phyloP scores from a whole-genome alignment of 2,888 invertebrate genomes.

The Rugalucina vietnamica region DNA sequence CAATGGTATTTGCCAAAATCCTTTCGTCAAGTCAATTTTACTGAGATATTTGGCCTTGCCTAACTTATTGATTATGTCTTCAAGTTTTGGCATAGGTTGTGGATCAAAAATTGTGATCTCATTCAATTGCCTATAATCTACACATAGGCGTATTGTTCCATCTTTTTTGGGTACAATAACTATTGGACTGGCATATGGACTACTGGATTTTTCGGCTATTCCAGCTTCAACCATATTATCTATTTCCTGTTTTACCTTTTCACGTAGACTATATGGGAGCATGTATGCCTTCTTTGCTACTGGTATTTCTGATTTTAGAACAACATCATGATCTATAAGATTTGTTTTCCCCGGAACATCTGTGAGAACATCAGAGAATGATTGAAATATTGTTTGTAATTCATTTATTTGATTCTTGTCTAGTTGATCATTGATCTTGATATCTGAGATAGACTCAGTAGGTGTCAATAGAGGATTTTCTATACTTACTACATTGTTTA shows the following conservation, averaged over 20 bases:
- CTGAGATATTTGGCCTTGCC: constrained; percentile 28
- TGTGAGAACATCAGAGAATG: not conserved
- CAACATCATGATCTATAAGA: constrained; percentile 6
- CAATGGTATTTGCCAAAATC: constrained; percentile 42
- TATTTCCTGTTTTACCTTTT: constrained; percentile 3
- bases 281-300: constrained; percentile 10
- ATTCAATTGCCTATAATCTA: constrained; percentile 49
- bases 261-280: constrained; percentile 19
- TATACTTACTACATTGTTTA: not conserved
- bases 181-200: constrained; percentile 26
- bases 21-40: constrained; percentile 41
- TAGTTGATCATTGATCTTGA: not conserved
- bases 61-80: constrained; percentile 22
- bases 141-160: constrained; percentile 23
- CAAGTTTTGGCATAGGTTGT: constrained; percentile 27
- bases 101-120: constrained; percentile 40
- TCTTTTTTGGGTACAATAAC: constrained; percentile 33
- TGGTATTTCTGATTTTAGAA: constrained; percentile 7
- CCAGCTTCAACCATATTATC: constrained; percentile 19
- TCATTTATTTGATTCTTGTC: not conserved
- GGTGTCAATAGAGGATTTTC: not conserved
- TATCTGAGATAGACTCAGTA: not conserved
- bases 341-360: constrained; percentile 8
- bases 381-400: not conserved
- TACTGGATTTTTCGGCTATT: constrained; percentile 30